Base-by-base conservation (phyloP, 2,797 vertebrate species). In the Taenioides sp. region DNA sequence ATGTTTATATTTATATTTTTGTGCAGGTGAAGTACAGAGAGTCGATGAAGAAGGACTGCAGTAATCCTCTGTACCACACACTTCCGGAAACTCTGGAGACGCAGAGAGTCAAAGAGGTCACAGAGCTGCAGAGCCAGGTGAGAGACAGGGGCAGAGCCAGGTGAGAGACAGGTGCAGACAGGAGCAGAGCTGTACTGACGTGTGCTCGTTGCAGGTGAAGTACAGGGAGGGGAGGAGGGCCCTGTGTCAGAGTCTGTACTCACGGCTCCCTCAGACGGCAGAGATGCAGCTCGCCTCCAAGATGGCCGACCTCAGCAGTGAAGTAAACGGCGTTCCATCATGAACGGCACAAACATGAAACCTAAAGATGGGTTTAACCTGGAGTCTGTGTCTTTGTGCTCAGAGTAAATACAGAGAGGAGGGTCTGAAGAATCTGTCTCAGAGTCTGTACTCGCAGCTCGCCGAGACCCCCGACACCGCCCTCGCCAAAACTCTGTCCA, bases 91-190 rank as follows among this genome's bases (percentile, higher is more conserved):
- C 96, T 3, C 92, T 95, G 70, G 95, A 98, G 80, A 98, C 94
- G 11, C 95, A 90, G 34, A 95, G 80, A 14, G 94, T 94, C 0
- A 95, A 89, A 86, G 93, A 96, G 82, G 84, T 95, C 4, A 91
- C 92, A 0, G 89, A 94, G 76, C 94, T 97, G 83, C 96, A 96
- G 92, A 98, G 97, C 77, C 84, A 96, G 95, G 97, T 98, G 20
- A 55, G 52, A 54, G 50, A 20, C 2, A 43, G 12, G 40, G 12
- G 40, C 10, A 2, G 40, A 2, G 40, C 10, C 11, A 43, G 34
- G 34, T 31, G 28, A 40, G 20, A 22, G 2, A 9, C 18, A n/a
- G 50, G n/a, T 18, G 50, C 2, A n/a, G 40, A 40, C 40, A 57
- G 54, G 22, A 7, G 9, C 20, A 57, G 7, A 57, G 54, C 40